Base-by-base conservation (phyloP, 1,140 invertebrate genomes). In the Eulimnadia texana region DNA sequence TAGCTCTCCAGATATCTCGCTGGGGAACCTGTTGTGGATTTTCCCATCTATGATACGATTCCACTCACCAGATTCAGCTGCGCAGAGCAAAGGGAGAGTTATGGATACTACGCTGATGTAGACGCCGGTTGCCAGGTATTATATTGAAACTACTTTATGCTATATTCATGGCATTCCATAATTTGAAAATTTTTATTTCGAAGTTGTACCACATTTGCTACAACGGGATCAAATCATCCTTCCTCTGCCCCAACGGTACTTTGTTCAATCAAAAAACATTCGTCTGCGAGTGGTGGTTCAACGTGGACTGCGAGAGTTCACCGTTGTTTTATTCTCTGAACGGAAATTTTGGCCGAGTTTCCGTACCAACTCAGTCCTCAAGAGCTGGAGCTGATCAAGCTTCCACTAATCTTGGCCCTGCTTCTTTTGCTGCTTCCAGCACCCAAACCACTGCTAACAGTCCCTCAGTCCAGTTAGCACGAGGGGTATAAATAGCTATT, bases 201-300 rank as follows among this genome's bases (percentile, higher is more conserved):
- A 23, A 22, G 55, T 19, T 57, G 20, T 57, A 28, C 55, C 55
- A 57, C 24, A 57, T 3, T 57, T 54, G 52, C 52, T 13, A 54
- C 20, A 11, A 16, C 2, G 25, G 73, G 61, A 69, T 51, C 66
- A 62, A 70, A 51, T 72, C 72, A 33, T 73, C 74, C 0, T 92
- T 93, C 71, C 79, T 93, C 0, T 93, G 90, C 71, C 83, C 87
- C 3, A 91, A 92, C 68, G 89, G 89, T 0, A 93, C 90, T 0
- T 75, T 93, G 51, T 93, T 92, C 70, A 89, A 89, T 69, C 89
- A 93, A 68, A 78, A 83, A 51, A 84, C 88, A 68, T 90, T 92
- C 66, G 80, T 86, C 23, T 93, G 90, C 67, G 90, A 93, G 69
- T 93, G 89, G 88, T 92, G 88, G 90, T 91, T 90, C 73, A 92